Percentiles rank a stretch among this genome's conserved stretches.
Evolutionary conservation across 2,113 vertebrate species (phyloP).

Genomic region (Calidris pugnax): DNA sequence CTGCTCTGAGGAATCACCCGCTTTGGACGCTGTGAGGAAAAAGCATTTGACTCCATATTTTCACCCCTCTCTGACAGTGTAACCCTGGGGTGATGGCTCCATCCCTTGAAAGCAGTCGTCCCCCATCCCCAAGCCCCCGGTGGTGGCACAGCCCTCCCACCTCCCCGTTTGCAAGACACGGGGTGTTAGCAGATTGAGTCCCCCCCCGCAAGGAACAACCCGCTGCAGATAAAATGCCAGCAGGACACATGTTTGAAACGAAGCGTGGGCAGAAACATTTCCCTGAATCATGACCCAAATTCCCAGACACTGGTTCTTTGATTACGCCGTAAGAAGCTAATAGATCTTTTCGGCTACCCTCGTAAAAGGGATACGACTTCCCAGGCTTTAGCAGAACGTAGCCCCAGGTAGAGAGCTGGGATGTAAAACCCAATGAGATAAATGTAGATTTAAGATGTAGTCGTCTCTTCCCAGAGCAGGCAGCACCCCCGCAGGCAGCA

Average conservation of each 20-base stretch:
- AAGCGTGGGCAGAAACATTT: constrained; percentile 23
- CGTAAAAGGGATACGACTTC: constrained; percentile 40
- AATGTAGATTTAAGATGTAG: constrained; percentile 32
- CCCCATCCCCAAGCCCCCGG: not conserved
- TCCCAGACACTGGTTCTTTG: constrained; percentile 48
- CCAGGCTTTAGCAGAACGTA: constrained; percentile 31
- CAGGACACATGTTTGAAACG: constrained; percentile 30
- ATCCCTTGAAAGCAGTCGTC: not conserved
- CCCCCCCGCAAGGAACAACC: not conserved
- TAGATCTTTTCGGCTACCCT: constrained; percentile 2
- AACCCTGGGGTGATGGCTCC: not conserved
- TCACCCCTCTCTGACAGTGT: not conserved
- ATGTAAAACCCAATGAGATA: constrained; percentile 28
- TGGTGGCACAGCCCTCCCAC: not conserved
- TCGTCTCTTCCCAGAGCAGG: not conserved
- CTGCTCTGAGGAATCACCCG: not conserved
- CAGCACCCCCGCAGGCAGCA: not conserved
- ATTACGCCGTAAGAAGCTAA: constrained; percentile 51
- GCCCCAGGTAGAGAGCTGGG: constrained; percentile 9
- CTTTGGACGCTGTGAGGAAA: not conserved
- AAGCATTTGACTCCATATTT: not conserved
- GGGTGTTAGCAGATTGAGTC: not conserved
- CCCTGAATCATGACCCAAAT: constrained; percentile 64
- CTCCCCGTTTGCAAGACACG: not conserved
- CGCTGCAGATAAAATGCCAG: not conserved